Conservation (phyloP, 2,113 vertebrate genomes). For the Sprattus sprattus region DNA sequence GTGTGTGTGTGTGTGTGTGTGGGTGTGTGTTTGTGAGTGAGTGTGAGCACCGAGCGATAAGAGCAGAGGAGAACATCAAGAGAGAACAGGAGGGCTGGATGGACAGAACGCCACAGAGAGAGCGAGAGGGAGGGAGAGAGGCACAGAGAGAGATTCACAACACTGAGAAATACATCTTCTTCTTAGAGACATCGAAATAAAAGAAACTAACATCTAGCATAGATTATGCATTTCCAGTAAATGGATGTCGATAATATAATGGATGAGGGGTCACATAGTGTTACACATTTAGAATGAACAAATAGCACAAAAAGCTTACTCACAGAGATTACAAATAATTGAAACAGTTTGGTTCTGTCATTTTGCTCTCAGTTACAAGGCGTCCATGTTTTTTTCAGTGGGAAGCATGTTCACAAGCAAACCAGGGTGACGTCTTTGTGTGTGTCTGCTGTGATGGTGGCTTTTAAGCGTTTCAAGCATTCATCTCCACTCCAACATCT, state of each 20-base stretch:
- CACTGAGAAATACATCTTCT: neutral
- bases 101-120: neutral
- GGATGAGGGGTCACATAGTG: neutral
- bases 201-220: neutral
- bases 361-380: neutral
- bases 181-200: neutral
- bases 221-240: neutral
- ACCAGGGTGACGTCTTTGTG: conserved; percentile 27
- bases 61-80: neutral
- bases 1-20: neutral
- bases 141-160: neutral
- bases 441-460: conserved; percentile 23
- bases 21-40: neutral
- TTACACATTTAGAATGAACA: neutral
- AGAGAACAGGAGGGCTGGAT: neutral
- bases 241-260: conserved; percentile 4
- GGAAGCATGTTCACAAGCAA: conserved; percentile 13
- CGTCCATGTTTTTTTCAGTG: neutral
- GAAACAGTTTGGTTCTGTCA: neutral
- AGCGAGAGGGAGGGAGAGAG: neutral
- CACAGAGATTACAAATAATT: neutral
- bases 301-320: neutral
- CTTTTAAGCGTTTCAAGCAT: conserved; percentile 12
- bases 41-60: neutral
- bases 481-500: conserved; percentile 20